phyloP scores from a whole-genome alignment of 2,888 invertebrate genomes.

The Tenthredo amoena region DNA sequence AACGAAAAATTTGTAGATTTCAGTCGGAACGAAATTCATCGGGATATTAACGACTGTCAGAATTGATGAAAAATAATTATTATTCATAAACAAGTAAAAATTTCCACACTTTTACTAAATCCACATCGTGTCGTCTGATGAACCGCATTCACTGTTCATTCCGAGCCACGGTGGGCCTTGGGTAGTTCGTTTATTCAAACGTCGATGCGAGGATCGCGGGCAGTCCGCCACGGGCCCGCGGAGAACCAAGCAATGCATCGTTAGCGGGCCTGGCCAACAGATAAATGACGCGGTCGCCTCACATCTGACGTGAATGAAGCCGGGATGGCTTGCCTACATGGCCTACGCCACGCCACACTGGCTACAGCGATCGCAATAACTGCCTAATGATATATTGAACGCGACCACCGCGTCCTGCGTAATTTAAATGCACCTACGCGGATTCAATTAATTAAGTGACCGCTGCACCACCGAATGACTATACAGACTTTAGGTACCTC shows the following conservation, averaged over 20 bases:
- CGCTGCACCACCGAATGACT: neutral
- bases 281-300: conserved; percentile 75
- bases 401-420: conserved; percentile 53
- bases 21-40: neutral
- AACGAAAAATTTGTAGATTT: neutral
- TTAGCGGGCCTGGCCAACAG: conserved; percentile 70
- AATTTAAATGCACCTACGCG: conserved; percentile 51
- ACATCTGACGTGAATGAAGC: conserved; percentile 75
- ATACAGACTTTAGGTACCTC: neutral
- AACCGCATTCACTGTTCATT: conserved; percentile 34
- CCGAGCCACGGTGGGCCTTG: conserved; percentile 23
- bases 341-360: conserved; percentile 47
- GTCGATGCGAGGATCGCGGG: conserved; percentile 49
- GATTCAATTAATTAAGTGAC: conserved; percentile 49
- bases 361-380: conserved; percentile 69
- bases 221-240: conserved; percentile 47
- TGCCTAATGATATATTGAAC: conserved; percentile 72
- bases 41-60: neutral
- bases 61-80: neutral
- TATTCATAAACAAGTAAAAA: neutral
- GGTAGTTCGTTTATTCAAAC: conserved; percentile 48
- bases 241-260: conserved; percentile 70
- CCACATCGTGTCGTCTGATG: conserved; percentile 42
- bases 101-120: neutral
- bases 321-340: conserved; percentile 68